Evolutionary conservation across 2,888 invertebrate genomes (phyloP).

Genomic region (Trissolcus japonicus): DNA sequence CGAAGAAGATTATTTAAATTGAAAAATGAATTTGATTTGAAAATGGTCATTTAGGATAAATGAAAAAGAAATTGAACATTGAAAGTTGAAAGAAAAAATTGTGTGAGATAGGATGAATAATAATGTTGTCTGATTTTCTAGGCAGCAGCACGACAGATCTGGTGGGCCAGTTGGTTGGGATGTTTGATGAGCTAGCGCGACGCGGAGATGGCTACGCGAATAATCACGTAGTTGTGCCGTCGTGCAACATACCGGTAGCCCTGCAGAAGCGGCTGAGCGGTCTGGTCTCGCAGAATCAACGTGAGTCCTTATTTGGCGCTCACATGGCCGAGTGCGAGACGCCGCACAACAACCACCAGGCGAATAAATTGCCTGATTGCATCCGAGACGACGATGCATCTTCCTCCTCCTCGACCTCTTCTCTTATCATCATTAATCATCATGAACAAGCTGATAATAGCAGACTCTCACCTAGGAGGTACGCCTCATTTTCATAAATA

Average conservation of each 20-base stretch:
- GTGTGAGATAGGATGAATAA: not conserved
- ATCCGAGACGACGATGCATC: conserved; percentile 39
- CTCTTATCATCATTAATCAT: conserved; percentile 41
- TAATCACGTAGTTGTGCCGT: conserved; percentile 62
- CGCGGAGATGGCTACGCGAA: conserved; percentile 67
- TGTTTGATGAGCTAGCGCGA: conserved; percentile 87
- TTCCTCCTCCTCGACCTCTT: conserved; percentile 51
- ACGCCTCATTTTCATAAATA: conserved; percentile 1
- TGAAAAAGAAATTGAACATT: not conserved
- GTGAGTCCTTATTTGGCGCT: conserved; percentile 68
- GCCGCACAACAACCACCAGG: conserved; percentile 26
- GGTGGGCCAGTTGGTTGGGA: conserved; percentile 89
- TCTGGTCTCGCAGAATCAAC: conserved; percentile 67
- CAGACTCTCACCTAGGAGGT: conserved; percentile 70
- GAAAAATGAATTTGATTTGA: too few species aligned
- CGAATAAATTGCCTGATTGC: conserved; percentile 8
- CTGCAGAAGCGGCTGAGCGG: conserved; percentile 70
- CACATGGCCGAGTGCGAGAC: conserved; percentile 53
- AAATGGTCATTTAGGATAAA: not conserved
- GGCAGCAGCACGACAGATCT: conserved; percentile 86
- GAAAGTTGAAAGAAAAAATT: not conserved
- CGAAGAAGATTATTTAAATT: too few species aligned
- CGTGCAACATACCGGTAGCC: conserved; percentile 66
- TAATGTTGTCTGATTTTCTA: conserved; percentile 71
- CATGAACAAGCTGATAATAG: conserved; percentile 69